phyloP scores from a whole-genome alignment of 1,140 invertebrate genomes.

The Drosophila tristis region DNA sequence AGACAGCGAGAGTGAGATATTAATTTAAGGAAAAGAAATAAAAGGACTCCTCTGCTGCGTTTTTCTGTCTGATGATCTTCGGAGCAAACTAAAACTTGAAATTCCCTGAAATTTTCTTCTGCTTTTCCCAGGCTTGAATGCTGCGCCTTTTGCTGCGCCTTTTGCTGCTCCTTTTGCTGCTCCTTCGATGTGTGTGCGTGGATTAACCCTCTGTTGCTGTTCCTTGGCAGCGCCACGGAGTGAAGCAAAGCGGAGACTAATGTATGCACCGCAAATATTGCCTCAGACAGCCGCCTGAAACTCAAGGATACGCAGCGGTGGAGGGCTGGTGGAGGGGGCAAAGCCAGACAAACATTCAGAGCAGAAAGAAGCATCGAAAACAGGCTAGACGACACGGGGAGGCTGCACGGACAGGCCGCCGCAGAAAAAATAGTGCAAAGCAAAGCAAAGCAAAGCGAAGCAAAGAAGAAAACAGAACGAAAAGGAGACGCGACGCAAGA shows the following conservation, averaged over 20 bases:
- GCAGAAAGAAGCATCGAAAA: constrained; percentile 43
- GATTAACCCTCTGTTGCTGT: constrained; percentile 33
- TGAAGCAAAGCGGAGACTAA: constrained; percentile 30
- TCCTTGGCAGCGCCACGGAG: background rate
- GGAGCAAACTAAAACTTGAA: constrained; percentile 20
- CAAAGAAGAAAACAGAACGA: constrained; percentile 13
- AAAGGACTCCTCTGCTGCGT: background rate
- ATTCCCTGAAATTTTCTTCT: background rate
- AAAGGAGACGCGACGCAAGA: constrained; percentile 19
- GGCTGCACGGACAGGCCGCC: background rate
- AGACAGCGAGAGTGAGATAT: constrained; percentile 21
- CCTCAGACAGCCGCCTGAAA: constrained; percentile 68
- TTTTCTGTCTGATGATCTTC: constrained; percentile 3
- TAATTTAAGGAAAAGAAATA: constrained; percentile 5
- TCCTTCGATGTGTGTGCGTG: constrained; percentile 17
- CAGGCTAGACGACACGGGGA: constrained; percentile 37
- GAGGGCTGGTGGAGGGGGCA: constrained; percentile 4
- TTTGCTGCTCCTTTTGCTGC: background rate
- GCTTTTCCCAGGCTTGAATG: background rate
- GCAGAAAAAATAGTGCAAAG: constrained; percentile 31
- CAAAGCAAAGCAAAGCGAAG: constrained; percentile 8
- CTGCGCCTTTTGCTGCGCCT: background rate
- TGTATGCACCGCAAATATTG: constrained; percentile 82
- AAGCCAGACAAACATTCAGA: constrained; percentile 59
- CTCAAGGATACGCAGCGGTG: constrained; percentile 39